phyloP scores from a whole-genome alignment of 1,140 invertebrate species.

The Drosophila trapezifrons region DNA sequence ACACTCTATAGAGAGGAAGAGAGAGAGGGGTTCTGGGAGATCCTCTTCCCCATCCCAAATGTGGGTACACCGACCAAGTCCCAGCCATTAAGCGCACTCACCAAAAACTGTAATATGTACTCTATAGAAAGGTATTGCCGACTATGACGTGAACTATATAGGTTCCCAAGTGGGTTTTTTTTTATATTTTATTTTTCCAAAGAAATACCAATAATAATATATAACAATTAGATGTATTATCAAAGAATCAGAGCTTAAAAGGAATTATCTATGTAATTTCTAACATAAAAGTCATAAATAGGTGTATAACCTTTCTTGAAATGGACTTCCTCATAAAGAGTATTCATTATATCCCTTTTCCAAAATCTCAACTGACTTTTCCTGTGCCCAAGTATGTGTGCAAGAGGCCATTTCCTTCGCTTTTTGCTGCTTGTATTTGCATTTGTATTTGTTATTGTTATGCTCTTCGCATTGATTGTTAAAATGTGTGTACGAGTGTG shows the following conservation, averaged over 20 bases:
- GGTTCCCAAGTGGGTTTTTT: too few species aligned
- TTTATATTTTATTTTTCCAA: too few species aligned
- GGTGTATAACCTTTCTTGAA: too few species aligned
- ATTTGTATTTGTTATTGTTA: conserved; percentile 73
- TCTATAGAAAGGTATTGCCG: background rate
- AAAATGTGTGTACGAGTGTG: conserved; percentile 12
- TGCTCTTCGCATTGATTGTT: conserved; percentile 67
- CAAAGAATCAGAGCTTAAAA: too few species aligned
- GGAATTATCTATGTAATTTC: too few species aligned
- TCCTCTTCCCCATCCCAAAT: conserved; percentile 35
- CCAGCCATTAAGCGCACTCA: conserved; percentile 62
- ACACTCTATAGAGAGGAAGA: conserved; percentile 1
- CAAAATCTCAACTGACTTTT: background rate
- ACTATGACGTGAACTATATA: background rate
- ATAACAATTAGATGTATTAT: too few species aligned
- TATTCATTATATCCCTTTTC: background rate
- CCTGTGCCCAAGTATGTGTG: conserved; percentile 8
- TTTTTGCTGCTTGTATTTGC: conserved; percentile 32
- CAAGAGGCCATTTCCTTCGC: background rate
- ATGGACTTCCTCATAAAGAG: background rate
- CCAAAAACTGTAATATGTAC: conserved; percentile 65
- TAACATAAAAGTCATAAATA: too few species aligned
- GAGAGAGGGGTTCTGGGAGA: background rate
- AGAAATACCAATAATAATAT: too few species aligned
- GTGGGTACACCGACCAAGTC: conserved; percentile 16